phyloP scores from a whole-genome alignment of 2,113 vertebrate species.

The Istiophorus platypterus region DNA sequence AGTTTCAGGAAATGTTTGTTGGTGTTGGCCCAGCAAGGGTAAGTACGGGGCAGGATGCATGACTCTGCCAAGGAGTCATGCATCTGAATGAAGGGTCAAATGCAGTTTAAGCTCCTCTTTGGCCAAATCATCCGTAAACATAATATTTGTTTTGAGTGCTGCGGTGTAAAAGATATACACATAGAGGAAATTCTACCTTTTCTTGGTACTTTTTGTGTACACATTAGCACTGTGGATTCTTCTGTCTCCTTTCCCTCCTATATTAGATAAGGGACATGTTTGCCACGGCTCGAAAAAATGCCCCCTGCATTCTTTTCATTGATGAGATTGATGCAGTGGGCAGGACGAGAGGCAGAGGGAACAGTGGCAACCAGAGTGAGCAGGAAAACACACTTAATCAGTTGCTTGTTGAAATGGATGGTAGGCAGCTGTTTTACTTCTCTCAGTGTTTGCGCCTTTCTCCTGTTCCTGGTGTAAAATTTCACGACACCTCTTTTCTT shows the following conservation, averaged over 20 bases:
- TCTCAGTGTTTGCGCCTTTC: not conserved
- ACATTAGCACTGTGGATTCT: too few species aligned
- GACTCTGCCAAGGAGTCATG: not conserved
- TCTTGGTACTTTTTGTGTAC: not conserved
- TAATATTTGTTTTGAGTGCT: slow-evolving; percentile 1
- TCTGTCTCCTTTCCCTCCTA: not conserved
- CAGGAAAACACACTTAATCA: slow-evolving; percentile 98
- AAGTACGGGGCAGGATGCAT: slow-evolving; percentile 62
- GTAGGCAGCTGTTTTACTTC: slow-evolving; percentile 73
- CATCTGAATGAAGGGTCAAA: not conserved
- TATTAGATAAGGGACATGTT: slow-evolving; percentile 91
- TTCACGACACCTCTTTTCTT: not conserved
- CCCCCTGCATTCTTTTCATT: slow-evolving; percentile 98
- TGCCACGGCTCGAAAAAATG: slow-evolving; percentile 91
- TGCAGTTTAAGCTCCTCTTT: not conserved
- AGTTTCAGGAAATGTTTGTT: slow-evolving; percentile 98
- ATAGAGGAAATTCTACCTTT: not conserved
- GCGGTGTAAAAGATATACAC: not conserved
- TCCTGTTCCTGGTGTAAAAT: not conserved
- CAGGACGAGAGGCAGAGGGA: slow-evolving; percentile 91
- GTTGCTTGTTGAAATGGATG: slow-evolving; percentile 97
- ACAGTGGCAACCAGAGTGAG: slow-evolving; percentile 92
- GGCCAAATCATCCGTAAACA: slow-evolving; percentile 7
- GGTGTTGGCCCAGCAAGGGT: slow-evolving; percentile 96
- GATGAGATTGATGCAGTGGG: slow-evolving; percentile 98